Evolutionary conservation across 2,797 vertebrate species (phyloP).

Genomic region (Onychomys arenicola): DNA sequence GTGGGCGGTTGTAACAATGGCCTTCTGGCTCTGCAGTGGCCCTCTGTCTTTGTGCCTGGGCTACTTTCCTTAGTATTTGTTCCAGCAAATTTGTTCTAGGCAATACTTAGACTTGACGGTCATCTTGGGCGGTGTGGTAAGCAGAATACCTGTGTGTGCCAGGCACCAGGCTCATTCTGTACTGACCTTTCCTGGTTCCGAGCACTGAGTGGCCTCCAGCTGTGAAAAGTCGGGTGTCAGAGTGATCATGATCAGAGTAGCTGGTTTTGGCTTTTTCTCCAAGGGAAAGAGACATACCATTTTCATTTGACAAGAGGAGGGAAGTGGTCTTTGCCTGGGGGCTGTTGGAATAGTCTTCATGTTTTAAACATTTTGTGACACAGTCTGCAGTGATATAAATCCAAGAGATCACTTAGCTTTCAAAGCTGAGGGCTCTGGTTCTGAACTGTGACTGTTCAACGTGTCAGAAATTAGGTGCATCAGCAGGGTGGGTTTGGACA

Average conservation of each 20-base stretch:
- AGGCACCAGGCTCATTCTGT: slow-evolving; percentile 42
- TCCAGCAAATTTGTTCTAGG: not conserved
- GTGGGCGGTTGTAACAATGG: not conserved
- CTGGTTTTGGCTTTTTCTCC: slow-evolving; percentile 79
- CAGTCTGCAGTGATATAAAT: slow-evolving; percentile 81
- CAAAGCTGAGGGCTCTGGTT: slow-evolving; percentile 83
- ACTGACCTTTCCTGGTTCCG: not conserved
- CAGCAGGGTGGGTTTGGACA: slow-evolving; percentile 82
- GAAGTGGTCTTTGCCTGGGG: slow-evolving; percentile 76
- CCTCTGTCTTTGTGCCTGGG: not conserved
- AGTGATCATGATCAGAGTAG: slow-evolving; percentile 65
- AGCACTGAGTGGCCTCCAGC: not conserved
- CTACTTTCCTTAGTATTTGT: not conserved
- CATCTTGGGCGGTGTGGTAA: not conserved
- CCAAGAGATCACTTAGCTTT: slow-evolving; percentile 83
- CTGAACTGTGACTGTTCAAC: slow-evolving; percentile 79
- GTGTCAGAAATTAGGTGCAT: slow-evolving; percentile 83
- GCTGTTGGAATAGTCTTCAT: slow-evolving; percentile 75
- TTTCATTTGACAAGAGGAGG: slow-evolving; percentile 70
- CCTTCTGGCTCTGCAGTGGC: accelerated
- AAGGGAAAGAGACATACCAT: slow-evolving; percentile 45
- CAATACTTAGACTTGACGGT: not conserved
- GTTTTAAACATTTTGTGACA: slow-evolving; percentile 74
- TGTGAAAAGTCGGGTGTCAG: not conserved
- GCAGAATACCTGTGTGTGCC: slow-evolving; percentile 52